Evolutionary conservation across 2,113 vertebrate species (phyloP), one percentile per base, ranked within the genome.

Genomic region (Nycticorax nycticorax): DNA sequence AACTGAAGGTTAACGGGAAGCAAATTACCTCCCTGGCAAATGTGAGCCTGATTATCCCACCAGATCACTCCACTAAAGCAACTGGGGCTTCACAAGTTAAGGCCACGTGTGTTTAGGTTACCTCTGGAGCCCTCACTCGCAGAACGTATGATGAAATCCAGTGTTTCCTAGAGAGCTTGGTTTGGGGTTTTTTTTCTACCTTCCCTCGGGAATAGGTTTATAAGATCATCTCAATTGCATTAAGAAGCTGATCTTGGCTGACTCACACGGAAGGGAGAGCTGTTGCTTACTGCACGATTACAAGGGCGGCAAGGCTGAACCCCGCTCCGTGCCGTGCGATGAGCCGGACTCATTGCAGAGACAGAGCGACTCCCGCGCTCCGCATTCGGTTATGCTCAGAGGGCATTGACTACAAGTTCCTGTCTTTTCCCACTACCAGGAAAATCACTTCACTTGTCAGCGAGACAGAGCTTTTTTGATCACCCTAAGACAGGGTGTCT

Each of bases 371-470:
- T 73, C 78, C 72, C 7, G 43, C 0, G 1, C 45, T 86, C 67
- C 18, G 63, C 59, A 6, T 52, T 92, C 52, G 1, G 62, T 62
- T 83, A 23, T 35, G 78, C 88, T 92, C 55, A 24, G 67, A 96
- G 64, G 64, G n/a, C 76, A 68, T 75, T 19, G 68, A 4, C 72
- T 48, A 14, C 3, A 41, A 56, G 55, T 39, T 71, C 72, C 22
- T 59, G 73, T 55, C 52, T 84, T 77, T 47, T 53, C 74, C 50
- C 67, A 72, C 45, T 4, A 32, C 53, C 37, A 27, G 71, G 55
- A 85, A 82, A 88, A 94, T 83, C 88, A 30, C 62, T 86, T 62
- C 88, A 52, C 74, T 69, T 88, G 71, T 57, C 85, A 92, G 56
- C 1, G 1, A 92, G 60, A 28, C 79, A 71, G 88, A 84, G 71